Evolutionary conservation across 2,797 vertebrate genomes (phyloP).

Genomic region (Gymnodraco acuticeps): DNA sequence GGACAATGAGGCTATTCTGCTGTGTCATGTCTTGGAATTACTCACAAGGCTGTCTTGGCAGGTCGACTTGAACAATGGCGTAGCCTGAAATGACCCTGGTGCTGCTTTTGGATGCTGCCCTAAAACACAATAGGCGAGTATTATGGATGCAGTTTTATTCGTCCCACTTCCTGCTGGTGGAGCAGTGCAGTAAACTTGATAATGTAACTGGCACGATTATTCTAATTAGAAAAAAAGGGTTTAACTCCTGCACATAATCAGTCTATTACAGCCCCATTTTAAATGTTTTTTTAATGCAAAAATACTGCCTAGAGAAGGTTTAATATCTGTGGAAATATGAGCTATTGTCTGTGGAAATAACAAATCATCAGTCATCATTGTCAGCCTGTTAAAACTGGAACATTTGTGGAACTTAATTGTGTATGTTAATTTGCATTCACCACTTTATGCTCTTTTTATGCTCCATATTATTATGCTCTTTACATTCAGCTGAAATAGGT

Average conservation of each 20-base stretch:
- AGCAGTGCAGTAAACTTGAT: not conserved
- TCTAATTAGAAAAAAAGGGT: not conserved
- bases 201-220: not conserved
- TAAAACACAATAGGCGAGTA: fast-evolving
- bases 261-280: not conserved
- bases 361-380: conserved; percentile 32
- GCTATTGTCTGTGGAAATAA: conserved; percentile 15
- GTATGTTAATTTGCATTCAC: conserved; percentile 10
- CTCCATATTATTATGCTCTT: conserved; percentile 3
- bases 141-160: not conserved
- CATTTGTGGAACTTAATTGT: conserved; percentile 32
- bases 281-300: conserved; percentile 2
- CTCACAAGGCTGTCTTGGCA: not conserved
- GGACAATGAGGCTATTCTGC: not conserved
- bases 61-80: not conserved
- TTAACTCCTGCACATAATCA: not conserved
- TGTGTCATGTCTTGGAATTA: not conserved
- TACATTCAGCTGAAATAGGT: conserved; percentile 27
- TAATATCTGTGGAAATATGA: conserved; percentile 18
- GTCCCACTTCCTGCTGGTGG: not conserved
- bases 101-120: not conserved
- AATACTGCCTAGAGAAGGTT: not conserved
- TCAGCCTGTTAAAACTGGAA: not conserved
- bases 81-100: no score
- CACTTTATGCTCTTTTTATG: not conserved